Evolutionary conservation across 2,888 invertebrate genomes (phyloP).

Genomic region (Neoitamus cyanurus): DNA sequence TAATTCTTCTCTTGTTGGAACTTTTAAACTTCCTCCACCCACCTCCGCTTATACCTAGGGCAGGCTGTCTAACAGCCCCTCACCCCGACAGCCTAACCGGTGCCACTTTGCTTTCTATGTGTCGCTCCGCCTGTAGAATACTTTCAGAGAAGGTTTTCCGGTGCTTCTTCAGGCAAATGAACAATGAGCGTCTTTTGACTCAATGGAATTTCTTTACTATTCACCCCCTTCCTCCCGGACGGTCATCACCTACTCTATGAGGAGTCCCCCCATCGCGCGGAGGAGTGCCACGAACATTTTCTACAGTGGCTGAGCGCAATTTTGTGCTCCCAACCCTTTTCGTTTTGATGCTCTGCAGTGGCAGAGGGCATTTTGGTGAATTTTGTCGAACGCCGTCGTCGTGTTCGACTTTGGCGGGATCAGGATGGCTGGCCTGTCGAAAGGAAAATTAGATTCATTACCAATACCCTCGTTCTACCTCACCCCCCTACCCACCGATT

Average conservation of each 20-base stretch:
- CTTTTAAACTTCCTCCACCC: slow-evolving; percentile 18
- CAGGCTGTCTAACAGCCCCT: slow-evolving; percentile 7
- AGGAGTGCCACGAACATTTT: not conserved
- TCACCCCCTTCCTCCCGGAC: not conserved
- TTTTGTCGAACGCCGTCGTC: not conserved
- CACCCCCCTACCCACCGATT: slow-evolving; percentile 6
- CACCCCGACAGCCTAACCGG: not conserved
- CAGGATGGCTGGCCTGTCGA: slow-evolving; percentile 4
- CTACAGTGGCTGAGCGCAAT: slow-evolving; percentile 17
- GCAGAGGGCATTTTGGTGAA: not conserved
- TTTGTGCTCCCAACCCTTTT: not conserved
- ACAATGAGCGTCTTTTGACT: slow-evolving; percentile 13
- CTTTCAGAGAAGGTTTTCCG: not conserved
- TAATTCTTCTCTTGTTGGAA: slow-evolving; percentile 55
- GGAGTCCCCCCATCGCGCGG: not conserved
- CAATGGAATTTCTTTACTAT: slow-evolving; percentile 39
- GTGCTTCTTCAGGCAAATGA: not conserved
- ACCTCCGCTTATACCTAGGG: not conserved
- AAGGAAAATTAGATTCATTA: slow-evolving; percentile 47
- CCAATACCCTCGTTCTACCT: slow-evolving; percentile 16
- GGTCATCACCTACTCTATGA: not conserved
- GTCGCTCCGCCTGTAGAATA: not conserved
- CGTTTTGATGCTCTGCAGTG: not conserved
- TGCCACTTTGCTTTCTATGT: not conserved
- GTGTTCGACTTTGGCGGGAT: not conserved